phyloP scores from a whole-genome alignment of 1,140 invertebrate genomes.

The Bombus terrestris region DNA sequence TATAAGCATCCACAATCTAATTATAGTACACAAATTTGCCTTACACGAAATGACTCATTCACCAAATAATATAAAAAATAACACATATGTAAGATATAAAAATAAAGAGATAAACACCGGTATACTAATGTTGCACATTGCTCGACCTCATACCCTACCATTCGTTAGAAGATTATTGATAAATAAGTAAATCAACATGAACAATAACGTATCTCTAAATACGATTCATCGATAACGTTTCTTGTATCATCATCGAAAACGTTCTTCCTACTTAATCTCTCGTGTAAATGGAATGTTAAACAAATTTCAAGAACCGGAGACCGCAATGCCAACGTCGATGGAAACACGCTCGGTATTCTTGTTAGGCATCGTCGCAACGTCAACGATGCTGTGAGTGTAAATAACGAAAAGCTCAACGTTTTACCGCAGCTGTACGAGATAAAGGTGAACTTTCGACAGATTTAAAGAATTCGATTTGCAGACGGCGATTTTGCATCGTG shows the following conservation, averaged over 20 bases:
- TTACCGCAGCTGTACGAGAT: slow-evolving; percentile 4
- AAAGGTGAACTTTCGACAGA: background rate
- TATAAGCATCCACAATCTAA: background rate
- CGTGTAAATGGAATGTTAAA: background rate
- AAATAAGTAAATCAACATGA: background rate
- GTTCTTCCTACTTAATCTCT: too few relatives aligned
- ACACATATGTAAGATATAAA: background rate
- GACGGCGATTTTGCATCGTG: background rate
- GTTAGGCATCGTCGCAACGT: slow-evolving; percentile 21
- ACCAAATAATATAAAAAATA: too few relatives aligned
- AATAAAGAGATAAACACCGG: background rate
- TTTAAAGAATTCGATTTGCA: background rate
- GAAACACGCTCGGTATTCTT: slow-evolving; percentile 33
- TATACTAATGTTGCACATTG: background rate
- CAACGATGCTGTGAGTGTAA: slow-evolving; percentile 34
- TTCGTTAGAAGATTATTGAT: background rate
- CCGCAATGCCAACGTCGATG: background rate
- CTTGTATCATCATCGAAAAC: too few relatives aligned
- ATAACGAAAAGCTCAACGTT: slow-evolving; percentile 43
- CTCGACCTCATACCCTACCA: too few relatives aligned
- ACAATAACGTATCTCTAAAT: background rate
- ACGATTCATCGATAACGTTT: too few relatives aligned
- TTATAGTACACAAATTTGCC: background rate
- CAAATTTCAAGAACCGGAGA: background rate
- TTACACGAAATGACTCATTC: background rate